phyloP scores from a whole-genome alignment of 2,113 vertebrate genomes.

The Eubucco bourcierii region DNA sequence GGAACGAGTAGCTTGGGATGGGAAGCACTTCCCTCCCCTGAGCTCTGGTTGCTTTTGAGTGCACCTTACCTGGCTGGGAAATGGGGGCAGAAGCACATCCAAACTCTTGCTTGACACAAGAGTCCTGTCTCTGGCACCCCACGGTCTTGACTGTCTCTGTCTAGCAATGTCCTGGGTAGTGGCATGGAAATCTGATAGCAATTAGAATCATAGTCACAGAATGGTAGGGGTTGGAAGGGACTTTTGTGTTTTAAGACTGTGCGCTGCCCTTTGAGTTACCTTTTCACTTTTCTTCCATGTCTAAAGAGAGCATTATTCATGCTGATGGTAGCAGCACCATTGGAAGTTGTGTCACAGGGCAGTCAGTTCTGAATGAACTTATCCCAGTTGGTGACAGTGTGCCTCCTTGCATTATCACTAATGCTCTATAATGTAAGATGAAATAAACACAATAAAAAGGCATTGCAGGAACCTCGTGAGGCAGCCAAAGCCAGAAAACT shows the following conservation, averaged over 20 bases:
- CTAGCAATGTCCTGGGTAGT: background rate
- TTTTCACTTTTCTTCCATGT: background rate
- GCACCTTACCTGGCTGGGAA: background rate
- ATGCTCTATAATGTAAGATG: background rate
- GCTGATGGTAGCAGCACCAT: background rate
- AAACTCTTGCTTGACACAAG: background rate
- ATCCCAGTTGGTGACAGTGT: background rate
- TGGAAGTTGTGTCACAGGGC: background rate
- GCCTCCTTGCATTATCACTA: slow-evolving; percentile 2
- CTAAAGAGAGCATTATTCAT: background rate
- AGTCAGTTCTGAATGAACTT: background rate
- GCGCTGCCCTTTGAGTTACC: background rate
- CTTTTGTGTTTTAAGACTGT: background rate
- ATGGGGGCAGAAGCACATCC: background rate
- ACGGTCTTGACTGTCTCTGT: background rate
- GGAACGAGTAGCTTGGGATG: background rate
- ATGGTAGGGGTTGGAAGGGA: too few species aligned
- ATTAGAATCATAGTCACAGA: too few species aligned
- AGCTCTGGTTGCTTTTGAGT: background rate
- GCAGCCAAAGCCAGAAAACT: slow-evolving; percentile 9
- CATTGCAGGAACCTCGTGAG: background rate
- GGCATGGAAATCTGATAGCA: background rate
- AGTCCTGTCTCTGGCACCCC: background rate
- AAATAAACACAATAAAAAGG: slow-evolving; percentile 6
- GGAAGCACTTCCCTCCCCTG: background rate